phyloP scores from a whole-genome alignment of 2,888 invertebrate species.

The Lithophane socia region DNA sequence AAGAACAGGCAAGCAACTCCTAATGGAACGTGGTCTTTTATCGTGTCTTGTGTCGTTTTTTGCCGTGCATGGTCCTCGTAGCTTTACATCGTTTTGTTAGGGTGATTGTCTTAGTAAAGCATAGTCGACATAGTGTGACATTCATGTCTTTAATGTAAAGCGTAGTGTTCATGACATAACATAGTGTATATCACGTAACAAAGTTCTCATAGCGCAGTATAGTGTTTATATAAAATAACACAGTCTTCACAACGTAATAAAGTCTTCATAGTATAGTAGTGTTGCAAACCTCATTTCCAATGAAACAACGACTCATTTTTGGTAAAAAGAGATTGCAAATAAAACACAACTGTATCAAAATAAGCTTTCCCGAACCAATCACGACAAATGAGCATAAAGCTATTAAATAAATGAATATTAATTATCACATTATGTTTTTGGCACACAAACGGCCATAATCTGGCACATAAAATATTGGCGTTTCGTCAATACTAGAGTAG shows the following conservation, averaged over 20 bases:
- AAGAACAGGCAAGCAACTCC: too few species aligned
- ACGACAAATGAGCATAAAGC: slow-evolving; percentile 43
- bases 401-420: slow-evolving; percentile 63
- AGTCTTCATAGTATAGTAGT: slow-evolving; percentile 11
- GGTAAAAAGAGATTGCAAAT: slow-evolving; percentile 8
- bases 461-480: slow-evolving; percentile 71
- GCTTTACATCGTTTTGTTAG: not conserved
- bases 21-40: too few species aligned
- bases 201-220: not conserved
- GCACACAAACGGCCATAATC: slow-evolving; percentile 51
- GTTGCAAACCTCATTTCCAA: not conserved
- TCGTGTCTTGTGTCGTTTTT: not conserved
- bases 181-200: not conserved
- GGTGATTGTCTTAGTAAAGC: not conserved
- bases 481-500: slow-evolving; percentile 68
- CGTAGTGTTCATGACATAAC: slow-evolving; percentile 5
- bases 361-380: slow-evolving; percentile 38
- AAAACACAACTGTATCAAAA: slow-evolving; percentile 25
- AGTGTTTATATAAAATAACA: not conserved
- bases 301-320: not conserved
- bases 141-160: not conserved
- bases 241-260: slow-evolving; percentile 14
- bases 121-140: slow-evolving; percentile 2
- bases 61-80: not conserved
- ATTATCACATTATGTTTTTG: slow-evolving; percentile 61